phyloP scores from a whole-genome alignment of 2,888 invertebrate genomes.

The Lasioglossum vierecki region DNA sequence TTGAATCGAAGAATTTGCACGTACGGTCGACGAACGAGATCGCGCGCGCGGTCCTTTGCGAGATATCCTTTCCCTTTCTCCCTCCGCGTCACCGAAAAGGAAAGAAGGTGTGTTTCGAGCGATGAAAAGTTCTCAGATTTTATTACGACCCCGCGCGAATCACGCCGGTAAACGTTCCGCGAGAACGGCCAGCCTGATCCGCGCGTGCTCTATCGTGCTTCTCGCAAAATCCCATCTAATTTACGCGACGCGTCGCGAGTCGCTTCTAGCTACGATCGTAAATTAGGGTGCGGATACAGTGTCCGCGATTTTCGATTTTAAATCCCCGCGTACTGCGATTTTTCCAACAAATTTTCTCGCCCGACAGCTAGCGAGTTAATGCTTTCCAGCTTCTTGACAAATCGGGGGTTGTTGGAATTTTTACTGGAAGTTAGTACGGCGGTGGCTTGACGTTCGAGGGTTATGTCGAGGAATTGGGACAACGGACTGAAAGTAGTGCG shows the following conservation, averaged over 20 bases:
- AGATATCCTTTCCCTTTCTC: neutral
- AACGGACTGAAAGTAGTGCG: neutral
- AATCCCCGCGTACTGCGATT: neutral
- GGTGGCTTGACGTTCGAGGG: neutral
- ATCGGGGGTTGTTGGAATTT: neutral
- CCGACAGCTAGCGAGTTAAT: neutral
- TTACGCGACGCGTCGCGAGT: constrained; percentile 63
- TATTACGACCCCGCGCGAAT: neutral
- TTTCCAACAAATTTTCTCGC: neutral
- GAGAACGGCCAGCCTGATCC: constrained; percentile 13
- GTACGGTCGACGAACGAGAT: neutral
- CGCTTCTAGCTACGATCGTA: constrained; percentile 64
- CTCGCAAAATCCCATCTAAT: constrained; percentile 74
- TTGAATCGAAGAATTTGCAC: neutral
- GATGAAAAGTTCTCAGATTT: neutral
- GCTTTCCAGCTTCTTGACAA: neutral
- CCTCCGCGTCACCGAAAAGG: neutral
- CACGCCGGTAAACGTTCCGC: neutral
- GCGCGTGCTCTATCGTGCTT: constrained; percentile 74
- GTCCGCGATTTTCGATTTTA: neutral
- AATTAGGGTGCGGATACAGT: constrained; percentile 60
- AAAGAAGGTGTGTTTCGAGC: neutral
- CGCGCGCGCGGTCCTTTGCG: neutral
- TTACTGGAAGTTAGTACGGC: too few relatives aligned
- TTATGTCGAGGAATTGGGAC: neutral